Evolutionary conservation across 92 coral and sea anemone species (phyloP).

Genomic region (Parazoanthus swiftii): DNA sequence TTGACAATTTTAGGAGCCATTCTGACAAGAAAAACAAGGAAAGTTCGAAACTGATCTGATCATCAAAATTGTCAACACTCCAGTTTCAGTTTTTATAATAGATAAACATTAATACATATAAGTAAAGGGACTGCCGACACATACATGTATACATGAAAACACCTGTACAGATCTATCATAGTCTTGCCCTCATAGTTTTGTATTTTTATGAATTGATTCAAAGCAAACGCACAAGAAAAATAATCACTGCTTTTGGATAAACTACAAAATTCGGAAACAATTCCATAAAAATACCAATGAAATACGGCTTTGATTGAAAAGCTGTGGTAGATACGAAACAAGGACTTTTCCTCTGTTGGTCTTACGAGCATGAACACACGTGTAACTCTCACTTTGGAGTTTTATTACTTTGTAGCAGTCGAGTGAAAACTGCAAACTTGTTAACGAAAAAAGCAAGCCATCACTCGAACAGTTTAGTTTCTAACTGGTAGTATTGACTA

Average conservation of each 20-base stretch:
- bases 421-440: neutral
- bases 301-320: no score
- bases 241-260: no score
- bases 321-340: no score
- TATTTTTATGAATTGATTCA: no score
- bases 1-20: conserved; percentile 79
- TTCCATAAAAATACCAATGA: no score
- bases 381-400: neutral
- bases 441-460: neutral
- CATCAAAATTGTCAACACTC: neutral
- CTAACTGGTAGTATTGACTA: neutral
- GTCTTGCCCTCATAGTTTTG: no score
- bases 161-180: no score
- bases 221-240: no score
- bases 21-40: conserved; percentile 10
- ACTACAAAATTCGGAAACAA: neutral
- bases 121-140: no score
- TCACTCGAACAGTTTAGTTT: neutral
- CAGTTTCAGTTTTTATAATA: neutral
- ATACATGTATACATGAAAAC: no score
- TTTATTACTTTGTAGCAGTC: neutral
- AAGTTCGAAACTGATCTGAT: neutral
- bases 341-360: neutral
- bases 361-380: neutral
- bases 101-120: no score